Evolutionary conservation across 37 sponge, comb jelly and placozoan species (phyloP).

Genomic region (Ianthella basta): DNA sequence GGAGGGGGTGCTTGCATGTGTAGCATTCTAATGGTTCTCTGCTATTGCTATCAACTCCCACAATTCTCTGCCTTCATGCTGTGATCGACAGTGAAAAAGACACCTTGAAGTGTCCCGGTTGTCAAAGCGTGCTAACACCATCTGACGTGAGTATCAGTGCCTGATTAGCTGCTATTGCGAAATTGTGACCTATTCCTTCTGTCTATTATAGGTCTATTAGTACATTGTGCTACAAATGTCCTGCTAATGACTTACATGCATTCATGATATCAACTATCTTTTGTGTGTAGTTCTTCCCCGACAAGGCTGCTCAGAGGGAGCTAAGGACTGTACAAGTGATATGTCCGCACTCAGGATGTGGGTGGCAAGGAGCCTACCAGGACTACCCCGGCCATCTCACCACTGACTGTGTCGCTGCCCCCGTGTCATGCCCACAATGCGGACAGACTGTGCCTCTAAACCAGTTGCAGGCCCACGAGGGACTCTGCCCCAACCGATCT

Average conservation of each 20-base stretch:
- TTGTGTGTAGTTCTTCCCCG: slow-evolving; percentile 18
- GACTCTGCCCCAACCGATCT: not conserved
- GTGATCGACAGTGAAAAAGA: slow-evolving; percentile 17
- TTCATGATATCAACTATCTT: too few relatives aligned
- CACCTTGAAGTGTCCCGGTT: slow-evolving; percentile 6
- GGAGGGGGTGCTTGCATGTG: too few relatives aligned
- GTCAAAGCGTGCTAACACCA: not conserved
- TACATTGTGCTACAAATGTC: too few relatives aligned
- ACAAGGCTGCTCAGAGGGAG: slow-evolving; percentile 26
- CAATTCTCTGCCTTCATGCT: not conserved
- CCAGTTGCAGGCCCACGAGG: not conserved
- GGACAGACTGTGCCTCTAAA: not conserved
- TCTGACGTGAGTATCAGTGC: not conserved
- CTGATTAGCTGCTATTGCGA: too few relatives aligned
- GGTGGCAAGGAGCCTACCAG: slow-evolving; percentile 22
- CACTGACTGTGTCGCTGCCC: not conserved
- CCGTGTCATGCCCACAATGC: not conserved
- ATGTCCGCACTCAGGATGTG: slow-evolving; percentile 30
- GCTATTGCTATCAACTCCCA: too few relatives aligned
- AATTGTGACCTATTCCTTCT: too few relatives aligned
- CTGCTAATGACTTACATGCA: too few relatives aligned
- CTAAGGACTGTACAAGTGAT: not conserved
- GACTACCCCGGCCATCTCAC: not conserved
- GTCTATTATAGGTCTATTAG: too few relatives aligned
- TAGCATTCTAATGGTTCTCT: too few relatives aligned